phyloP scores from a whole-genome alignment of 92 coral and sea anemone genomes.

The Umimayanthus chanpuru region DNA sequence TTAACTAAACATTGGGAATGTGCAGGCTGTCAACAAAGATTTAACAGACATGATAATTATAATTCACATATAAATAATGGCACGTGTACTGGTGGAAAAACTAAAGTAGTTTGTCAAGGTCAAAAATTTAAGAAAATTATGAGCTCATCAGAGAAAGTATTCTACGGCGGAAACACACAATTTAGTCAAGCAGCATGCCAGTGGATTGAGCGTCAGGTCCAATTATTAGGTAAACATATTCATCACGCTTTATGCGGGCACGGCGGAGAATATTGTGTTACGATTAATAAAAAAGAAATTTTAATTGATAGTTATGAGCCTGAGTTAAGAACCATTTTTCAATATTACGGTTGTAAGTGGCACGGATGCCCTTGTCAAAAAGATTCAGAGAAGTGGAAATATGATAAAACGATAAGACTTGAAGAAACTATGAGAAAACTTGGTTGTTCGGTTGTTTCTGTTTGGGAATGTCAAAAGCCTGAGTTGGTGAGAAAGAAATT shows the following conservation, averaged over 20 bases:
- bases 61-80: neutral
- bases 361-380: neutral
- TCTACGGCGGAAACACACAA: constrained; percentile 14
- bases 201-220: no score
- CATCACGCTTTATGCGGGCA: constrained; percentile 15
- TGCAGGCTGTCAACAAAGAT: neutral
- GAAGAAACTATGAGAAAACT: no score
- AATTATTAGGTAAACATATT: constrained; percentile 5
- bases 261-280: neutral
- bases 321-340: neutral
- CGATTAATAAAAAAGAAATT: neutral
- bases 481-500: neutral
- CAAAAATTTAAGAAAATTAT: neutral
- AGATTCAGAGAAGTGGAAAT: neutral
- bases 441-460: no score
- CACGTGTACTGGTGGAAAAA: neutral
- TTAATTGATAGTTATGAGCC: constrained; percentile 11
- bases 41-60: neutral
- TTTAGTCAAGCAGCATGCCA: neutral
- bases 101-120: neutral
- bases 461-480: constrained; percentile 13
- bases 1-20: constrained; percentile 12
- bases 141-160: neutral
- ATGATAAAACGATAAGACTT: neutral
- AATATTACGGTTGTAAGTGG: neutral